Evolutionary conservation across 2,888 invertebrate species (phyloP), one percentile per base, ranked within the genome.

Genomic region (Pristionchus entomophagus): DNA sequence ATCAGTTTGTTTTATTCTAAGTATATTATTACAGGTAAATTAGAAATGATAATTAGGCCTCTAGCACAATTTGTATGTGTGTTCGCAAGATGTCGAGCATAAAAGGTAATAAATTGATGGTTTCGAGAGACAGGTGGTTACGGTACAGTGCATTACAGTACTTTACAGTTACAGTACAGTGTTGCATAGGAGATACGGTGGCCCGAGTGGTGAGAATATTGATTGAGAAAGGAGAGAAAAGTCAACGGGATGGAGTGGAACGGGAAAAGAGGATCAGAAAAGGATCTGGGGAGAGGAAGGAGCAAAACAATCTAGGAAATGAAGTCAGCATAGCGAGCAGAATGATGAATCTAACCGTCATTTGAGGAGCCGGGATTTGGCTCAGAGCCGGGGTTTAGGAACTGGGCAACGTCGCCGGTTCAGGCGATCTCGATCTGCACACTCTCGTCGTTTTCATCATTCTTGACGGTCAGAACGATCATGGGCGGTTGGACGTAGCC

Each of bases 381-480:
- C 22, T n/a, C n/a, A 22, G 62, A 29, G 4, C 62, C 62, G 62
- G 62, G 17, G 32, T 29, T 29, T 62, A 14, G 29, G 62, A 6
- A 12, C 0, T 32, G 62, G 62, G 29, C 29, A 59, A 59, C 59
- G 59, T 59, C 59, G 59, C 45, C 45, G 26, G 22, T 41, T 65
- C 62, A 91, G 26, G 91, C 89, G 59, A 91, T 90, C 62, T 91
- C 91, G 77, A 91, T 91, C 85, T 91, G 91, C 62, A 91, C 91
- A 85, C 90, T 90, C 65, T 91, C 91, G 84, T 91, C 91, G 85
- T 91, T 91, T 45, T 90, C 90, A 81, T 91, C 91, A 56, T 91
- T 91, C 82, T 91, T 91, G 80, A 91, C 89, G 0, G 91, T 91
- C 17, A 91, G 86, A 10, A 91, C 90, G 35, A 91, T 91, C 77